Base-by-base conservation (phyloP, 1,140 invertebrate genomes). In the Panulirus ornatus region DNA sequence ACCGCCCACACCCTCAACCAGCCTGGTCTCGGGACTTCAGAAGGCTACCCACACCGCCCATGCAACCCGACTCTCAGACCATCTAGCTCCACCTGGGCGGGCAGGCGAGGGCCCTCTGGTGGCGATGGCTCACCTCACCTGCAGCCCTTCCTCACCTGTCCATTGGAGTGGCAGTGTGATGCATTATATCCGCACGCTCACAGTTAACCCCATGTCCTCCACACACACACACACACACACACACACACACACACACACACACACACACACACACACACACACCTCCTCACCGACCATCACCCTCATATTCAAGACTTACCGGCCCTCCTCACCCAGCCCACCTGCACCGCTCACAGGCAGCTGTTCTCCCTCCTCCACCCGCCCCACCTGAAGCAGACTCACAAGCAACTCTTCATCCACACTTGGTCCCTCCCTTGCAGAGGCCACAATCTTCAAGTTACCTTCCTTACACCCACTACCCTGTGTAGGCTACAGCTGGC, bases 1-100 rank as follows among this genome's bases (percentile, higher is more conserved):
- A 44, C 75, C 42, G 42, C 75, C 75, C 38, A 78, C 75, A 78
- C 54, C 79, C n/a, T 54, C 40, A 6, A 27, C 47, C 30, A 16
- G 42, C 78, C 42, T 54, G 27, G 78, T 51, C 16, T 19, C 22
- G 11, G 30, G 2, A 47, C 27, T 27, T 38, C 36, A 38, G 34
- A 14, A 27, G 22, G 16, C 36, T 27, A 16, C n/a, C n/a, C 38
- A 40, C 47, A 22, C 79, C 51, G 54, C 54, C 30, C 34, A 58
- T 30, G 36, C 30, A 14, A 22, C 30, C 54, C 16, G n/a, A n/a
- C n/a, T n/a, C n/a, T n/a, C n/a, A n/a, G n/a, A n/a, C 11, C 51
- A 11, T 11, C 51, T 11, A 58, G 11, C 51, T 58, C 51, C 51
- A 58, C 51, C 70, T 38, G 42, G 70, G 34, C 22, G 70, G 16